These are phyloP conservation scores for Collichthys lucidus DNA, from an alignment of 2,113 vertebrate species.

Conservation along the genomic window DNA sequence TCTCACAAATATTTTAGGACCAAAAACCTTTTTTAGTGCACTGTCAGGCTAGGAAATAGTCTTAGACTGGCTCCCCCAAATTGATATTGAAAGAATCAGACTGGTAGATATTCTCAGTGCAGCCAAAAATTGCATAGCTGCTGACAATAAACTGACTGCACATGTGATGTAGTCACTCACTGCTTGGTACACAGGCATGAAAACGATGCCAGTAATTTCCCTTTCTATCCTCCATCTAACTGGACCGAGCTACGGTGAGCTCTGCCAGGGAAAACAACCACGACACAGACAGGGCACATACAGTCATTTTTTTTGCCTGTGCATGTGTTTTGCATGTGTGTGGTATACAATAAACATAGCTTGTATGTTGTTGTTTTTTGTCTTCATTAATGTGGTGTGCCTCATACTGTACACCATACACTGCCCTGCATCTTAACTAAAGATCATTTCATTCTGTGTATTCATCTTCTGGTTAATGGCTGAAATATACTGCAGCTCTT, in stretches of 20 bases:
- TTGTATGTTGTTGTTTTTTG: not conserved
- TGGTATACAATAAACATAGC: not conserved
- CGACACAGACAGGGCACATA: slow-evolving; percentile 34
- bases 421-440: slow-evolving; percentile 32
- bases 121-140: slow-evolving; percentile 8
- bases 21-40: slow-evolving; percentile 56
- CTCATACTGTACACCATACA: slow-evolving; percentile 7
- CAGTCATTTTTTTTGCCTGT: slow-evolving; percentile 39
- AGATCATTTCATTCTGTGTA: slow-evolving; percentile 35
- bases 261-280: slow-evolving; percentile 58
- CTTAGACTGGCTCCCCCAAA: slow-evolving; percentile 28
- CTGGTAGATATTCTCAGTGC: slow-evolving; percentile 45
- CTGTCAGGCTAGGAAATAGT: slow-evolving; percentile 30
- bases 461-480: slow-evolving; percentile 46
- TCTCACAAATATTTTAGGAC: slow-evolving; percentile 76
- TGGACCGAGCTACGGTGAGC: slow-evolving; percentile 32
- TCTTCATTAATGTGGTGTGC: not conserved
- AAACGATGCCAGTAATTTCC: slow-evolving; percentile 58
- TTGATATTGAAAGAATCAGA: slow-evolving; percentile 39
- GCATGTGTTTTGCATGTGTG: slow-evolving; percentile 3
- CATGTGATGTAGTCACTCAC: slow-evolving; percentile 45
- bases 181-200: slow-evolving; percentile 50
- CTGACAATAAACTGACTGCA: slow-evolving; percentile 43
- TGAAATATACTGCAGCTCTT: slow-evolving; percentile 45
- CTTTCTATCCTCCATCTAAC: slow-evolving; percentile 55